Evolutionary conservation across 2,113 vertebrate genomes (phyloP), one percentile per base, ranked within the genome.

Genomic region (Triplophysa rosa): DNA sequence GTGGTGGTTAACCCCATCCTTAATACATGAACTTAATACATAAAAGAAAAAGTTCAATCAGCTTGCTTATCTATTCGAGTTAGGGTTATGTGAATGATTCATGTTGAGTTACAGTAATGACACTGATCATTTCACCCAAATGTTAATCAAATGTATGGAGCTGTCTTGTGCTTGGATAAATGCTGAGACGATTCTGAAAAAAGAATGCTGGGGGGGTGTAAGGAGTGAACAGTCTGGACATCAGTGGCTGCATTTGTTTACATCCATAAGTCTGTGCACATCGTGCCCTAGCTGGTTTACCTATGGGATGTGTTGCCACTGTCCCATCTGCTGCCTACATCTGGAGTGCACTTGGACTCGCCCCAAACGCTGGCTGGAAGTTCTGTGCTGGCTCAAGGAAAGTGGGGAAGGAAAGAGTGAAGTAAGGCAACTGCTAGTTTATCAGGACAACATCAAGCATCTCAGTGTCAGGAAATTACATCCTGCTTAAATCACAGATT

Each of bases 291-390:
- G 70, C 63, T 73, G 54, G 33, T 21, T 67, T 21, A 58, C 56
- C 47, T 52, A 65, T 72, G 62, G 69, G 62, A 67, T 58, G 42
- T 52, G 47, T 12, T 47, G 75, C 37, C 42, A 70, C 47, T 71
- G 73, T 52, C 40, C 64, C 80, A 85, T 83, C 82, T 82, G 80
- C 74, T 82, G 73, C 80, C 26, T 82, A 77, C 89, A 88, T 90
- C 89, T 90, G 86, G 86, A 82, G 81, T 33, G 29, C 77, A 72
- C 79, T 84, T 89, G 88, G 87, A 88, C 59, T 42, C 64, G 82
- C 72, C 86, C 86, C 86, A 89, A 82, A 79, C 77, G 85, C 73
- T 86, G 88, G 85, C 87, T 87, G 86, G 71, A 79, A 71, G 42
- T 85, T 87, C 83, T 84, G 79, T 77, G 86, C 84, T 89, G 89